These are phyloP conservation scores for Macroramphosus scolopax DNA, from an alignment of 2,797 vertebrate species.

Conservation along the genomic window DNA sequence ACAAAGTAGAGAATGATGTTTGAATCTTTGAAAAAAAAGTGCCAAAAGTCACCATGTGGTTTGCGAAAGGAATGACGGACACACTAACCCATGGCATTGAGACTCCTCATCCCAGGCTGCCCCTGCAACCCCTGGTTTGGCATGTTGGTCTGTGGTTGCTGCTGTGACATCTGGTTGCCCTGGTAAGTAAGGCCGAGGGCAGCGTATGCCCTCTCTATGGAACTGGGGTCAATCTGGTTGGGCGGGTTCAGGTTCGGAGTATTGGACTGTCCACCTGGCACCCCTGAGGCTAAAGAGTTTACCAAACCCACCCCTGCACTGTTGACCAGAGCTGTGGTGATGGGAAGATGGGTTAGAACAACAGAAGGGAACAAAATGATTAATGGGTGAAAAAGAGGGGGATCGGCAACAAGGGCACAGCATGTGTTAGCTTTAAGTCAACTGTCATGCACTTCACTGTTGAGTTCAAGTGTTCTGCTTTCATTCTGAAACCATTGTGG, in stretches of 20 bases:
- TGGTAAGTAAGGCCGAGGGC: constrained; percentile 96
- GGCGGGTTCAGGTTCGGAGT: constrained; percentile 86
- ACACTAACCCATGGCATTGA: constrained; percentile 87
- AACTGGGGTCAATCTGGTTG: constrained; percentile 96
- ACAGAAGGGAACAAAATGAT: neutral
- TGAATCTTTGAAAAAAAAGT: too few species aligned
- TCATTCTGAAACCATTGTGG: too few species aligned
- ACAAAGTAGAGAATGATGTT: too few species aligned
- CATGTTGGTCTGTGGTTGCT: constrained; percentile 81
- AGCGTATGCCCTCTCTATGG: constrained; percentile 95
- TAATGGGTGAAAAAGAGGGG: neutral
- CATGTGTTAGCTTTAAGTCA: neutral
- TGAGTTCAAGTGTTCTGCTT: too few species aligned
- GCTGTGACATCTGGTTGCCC: constrained; percentile 89
- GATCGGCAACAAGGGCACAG: neutral
- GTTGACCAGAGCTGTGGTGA: constrained; percentile 84
- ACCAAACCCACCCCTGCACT: constrained; percentile 85
- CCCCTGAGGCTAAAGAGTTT: constrained; percentile 80
- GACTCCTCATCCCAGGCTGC: constrained; percentile 83
- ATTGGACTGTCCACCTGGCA: constrained; percentile 86
- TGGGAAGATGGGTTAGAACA: constrained; percentile 7
- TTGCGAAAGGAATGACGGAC: neutral
- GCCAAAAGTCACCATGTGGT: neutral
- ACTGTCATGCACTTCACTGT: too few species aligned
- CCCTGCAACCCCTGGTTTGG: constrained; percentile 80